Evolutionary conservation across 2,113 vertebrate genomes (phyloP).

Genomic region (Onychostoma macrolepis): DNA sequence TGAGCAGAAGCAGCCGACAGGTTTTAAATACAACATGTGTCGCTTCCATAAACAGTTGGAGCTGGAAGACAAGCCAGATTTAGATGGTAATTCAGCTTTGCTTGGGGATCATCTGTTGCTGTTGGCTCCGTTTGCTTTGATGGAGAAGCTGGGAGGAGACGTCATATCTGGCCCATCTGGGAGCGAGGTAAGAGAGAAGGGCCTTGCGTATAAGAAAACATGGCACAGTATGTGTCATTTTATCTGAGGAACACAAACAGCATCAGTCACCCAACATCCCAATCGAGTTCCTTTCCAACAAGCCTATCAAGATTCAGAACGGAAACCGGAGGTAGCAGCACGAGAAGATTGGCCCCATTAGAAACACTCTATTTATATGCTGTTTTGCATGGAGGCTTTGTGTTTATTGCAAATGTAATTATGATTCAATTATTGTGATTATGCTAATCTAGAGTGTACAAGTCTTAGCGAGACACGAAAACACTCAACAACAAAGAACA

Average conservation of each 20-base stretch:
- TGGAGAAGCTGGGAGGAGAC: slow-evolving; percentile 12
- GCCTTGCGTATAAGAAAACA: slow-evolving; percentile 4
- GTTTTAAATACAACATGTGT: slow-evolving; percentile 49
- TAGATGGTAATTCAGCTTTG: slow-evolving; percentile 50
- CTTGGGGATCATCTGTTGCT: slow-evolving; percentile 55
- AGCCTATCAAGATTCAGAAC: slow-evolving; percentile 10
- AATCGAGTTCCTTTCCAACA: slow-evolving; percentile 14
- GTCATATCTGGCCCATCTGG: slow-evolving; percentile 26
- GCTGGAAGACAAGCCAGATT: slow-evolving; percentile 43
- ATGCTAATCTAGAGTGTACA: slow-evolving; percentile 45
- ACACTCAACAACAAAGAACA: slow-evolving; percentile 25
- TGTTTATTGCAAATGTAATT: slow-evolving; percentile 54
- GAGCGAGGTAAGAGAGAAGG: slow-evolving; percentile 26
- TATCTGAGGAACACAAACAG: slow-evolving; percentile 25
- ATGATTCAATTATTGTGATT: slow-evolving; percentile 52
- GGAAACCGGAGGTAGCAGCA: slow-evolving; percentile 25
- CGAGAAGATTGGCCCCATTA: slow-evolving; percentile 28
- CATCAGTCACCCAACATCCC: slow-evolving; percentile 1
- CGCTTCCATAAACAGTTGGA: slow-evolving; percentile 51
- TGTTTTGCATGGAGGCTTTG: slow-evolving; percentile 38
- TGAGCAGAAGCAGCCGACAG: slow-evolving; percentile 43
- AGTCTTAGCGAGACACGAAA: slow-evolving; percentile 34
- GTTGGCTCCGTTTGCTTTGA: slow-evolving; percentile 34
- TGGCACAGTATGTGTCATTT: slow-evolving; percentile 16
- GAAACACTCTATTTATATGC: slow-evolving; percentile 18